Evolutionary conservation across 2,113 vertebrate species (phyloP).

Genomic region (Camelus dromedarius): DNA sequence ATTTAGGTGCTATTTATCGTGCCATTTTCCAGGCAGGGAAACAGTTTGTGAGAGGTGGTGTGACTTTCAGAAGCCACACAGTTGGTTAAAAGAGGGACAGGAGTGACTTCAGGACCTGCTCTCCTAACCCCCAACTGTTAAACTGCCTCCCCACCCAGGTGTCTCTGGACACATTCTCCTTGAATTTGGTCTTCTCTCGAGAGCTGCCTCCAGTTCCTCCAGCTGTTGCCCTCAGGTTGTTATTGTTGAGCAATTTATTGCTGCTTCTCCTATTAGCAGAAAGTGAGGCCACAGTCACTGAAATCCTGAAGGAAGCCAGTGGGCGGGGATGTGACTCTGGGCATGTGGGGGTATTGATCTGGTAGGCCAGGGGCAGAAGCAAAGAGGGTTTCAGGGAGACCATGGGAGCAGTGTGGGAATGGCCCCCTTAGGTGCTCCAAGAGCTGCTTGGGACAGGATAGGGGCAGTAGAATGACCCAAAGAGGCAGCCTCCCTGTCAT

Average conservation of each 20-base stretch:
- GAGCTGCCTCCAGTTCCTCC: background rate
- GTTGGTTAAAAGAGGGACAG: background rate
- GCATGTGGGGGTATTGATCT: background rate
- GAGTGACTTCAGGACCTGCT: background rate
- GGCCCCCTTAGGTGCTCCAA: background rate
- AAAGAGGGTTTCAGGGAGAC: background rate
- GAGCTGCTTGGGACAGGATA: background rate
- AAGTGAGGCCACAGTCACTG: background rate
- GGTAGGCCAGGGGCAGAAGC: background rate
- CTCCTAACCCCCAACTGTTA: background rate
- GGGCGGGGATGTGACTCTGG: background rate
- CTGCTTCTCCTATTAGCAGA: background rate
- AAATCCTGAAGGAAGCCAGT: background rate
- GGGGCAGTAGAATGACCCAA: background rate
- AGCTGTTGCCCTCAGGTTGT: background rate
- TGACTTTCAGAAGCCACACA: background rate
- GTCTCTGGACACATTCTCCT: background rate
- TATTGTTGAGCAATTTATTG: background rate
- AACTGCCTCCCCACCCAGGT: background rate
- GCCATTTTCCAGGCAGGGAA: background rate
- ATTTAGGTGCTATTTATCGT: background rate
- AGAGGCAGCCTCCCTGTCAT: background rate
- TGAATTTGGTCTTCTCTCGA: background rate
- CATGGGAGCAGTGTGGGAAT: no score
- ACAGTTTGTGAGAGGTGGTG: background rate